Evolutionary conservation across 2,113 vertebrate genomes (phyloP).

Genomic region (Telmatochromis brichardi): DNA sequence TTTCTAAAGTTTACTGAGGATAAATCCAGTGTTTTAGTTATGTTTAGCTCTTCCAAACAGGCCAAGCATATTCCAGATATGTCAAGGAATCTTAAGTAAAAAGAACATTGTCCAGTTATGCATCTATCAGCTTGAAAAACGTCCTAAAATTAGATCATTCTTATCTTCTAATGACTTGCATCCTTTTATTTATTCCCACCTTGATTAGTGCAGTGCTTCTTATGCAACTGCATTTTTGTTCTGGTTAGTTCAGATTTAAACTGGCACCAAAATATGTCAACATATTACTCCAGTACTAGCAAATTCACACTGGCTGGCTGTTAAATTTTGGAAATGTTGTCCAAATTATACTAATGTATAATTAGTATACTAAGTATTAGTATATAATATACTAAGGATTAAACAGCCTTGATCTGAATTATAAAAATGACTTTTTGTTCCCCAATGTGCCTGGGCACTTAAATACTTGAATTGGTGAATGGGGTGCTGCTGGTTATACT

Average conservation of each 20-base stretch:
- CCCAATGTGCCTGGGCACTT: neutral
- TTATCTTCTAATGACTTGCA: neutral
- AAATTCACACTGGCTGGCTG: neutral
- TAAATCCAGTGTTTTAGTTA: neutral
- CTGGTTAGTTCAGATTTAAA: neutral
- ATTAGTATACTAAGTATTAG: too few relatives aligned
- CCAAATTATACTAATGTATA: neutral
- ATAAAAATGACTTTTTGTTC: neutral
- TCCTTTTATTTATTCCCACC: neutral
- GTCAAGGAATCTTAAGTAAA: neutral
- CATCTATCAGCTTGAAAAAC: neutral
- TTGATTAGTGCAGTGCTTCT: neutral
- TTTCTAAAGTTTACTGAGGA: neutral
- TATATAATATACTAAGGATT: neutral
- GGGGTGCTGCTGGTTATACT: neutral
- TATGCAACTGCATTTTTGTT: neutral
- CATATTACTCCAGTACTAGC: neutral
- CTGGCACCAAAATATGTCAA: neutral
- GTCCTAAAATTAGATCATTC: fast-evolving
- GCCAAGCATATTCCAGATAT: neutral
- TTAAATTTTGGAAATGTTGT: neutral
- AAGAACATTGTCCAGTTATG: neutral
- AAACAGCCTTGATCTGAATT: neutral
- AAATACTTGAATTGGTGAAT: neutral
- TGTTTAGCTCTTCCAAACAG: neutral